Conservation (phyloP, 2,888 invertebrate genomes). For the Polydrusus tereticollis region DNA sequence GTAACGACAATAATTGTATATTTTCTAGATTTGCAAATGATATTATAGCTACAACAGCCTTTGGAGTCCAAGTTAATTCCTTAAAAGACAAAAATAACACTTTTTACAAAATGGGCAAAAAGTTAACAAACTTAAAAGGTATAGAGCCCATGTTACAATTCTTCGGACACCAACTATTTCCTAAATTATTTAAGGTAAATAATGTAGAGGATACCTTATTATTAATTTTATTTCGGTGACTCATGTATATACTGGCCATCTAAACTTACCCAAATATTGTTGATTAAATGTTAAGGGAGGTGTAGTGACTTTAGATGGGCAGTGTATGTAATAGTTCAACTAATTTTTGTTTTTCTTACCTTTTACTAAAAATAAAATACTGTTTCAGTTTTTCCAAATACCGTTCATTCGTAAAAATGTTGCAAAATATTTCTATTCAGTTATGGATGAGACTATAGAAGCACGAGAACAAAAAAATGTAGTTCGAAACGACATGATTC, state of each 20-base stretch:
- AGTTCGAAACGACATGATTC: slow-evolving; percentile 66
- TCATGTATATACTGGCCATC: too few relatives aligned
- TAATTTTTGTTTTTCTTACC: too few relatives aligned
- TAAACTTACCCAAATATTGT: too few relatives aligned
- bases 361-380: too few relatives aligned
- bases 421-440: neutral
- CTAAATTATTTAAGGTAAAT: neutral
- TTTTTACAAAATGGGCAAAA: neutral
- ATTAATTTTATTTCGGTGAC: too few relatives aligned
- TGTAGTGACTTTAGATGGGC: too few relatives aligned
- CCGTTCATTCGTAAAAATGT: neutral
- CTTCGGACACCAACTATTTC: neutral
- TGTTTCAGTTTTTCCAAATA: neutral
- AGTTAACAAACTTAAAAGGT: neutral
- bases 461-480: slow-evolving; percentile 52
- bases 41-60: too few relatives aligned
- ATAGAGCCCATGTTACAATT: neutral
- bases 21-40: too few relatives aligned
- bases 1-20: too few relatives aligned
- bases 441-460: slow-evolving; percentile 55
- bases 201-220: neutral
- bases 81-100: neutral
- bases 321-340: too few relatives aligned
- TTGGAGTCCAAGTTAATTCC: too few relatives aligned
- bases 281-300: too few relatives aligned